These are phyloP conservation scores for Diarsia mendica DNA, from an alignment of 2,888 invertebrate species.

Conservation along the genomic window DNA sequence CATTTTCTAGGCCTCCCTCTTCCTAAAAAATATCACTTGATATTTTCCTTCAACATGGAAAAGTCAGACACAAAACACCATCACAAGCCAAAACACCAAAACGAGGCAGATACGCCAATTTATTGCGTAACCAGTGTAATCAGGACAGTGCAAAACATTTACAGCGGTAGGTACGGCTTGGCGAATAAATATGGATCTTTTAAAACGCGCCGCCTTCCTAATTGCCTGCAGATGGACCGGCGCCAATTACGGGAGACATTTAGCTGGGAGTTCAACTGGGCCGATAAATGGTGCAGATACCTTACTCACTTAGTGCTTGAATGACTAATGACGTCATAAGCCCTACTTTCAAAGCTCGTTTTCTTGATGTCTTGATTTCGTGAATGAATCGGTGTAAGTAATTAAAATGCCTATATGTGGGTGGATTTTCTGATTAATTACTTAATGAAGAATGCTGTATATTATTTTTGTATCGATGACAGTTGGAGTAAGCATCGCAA, in stretches of 20 bases:
- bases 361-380: constrained; percentile 46
- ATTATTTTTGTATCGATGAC: constrained; percentile 17
- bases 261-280: constrained; percentile 76
- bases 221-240: constrained; percentile 88
- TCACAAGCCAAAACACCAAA: constrained; percentile 53
- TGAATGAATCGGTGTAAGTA: constrained; percentile 17
- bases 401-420: constrained; percentile 25
- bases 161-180: constrained; percentile 71
- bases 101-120: constrained; percentile 59
- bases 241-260: constrained; percentile 86
- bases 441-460: neutral
- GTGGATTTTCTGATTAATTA: constrained; percentile 26
- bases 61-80: neutral
- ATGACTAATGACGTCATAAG: constrained; percentile 76
- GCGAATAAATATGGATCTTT: constrained; percentile 88
- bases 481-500: constrained; percentile 17
- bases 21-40: neutral
- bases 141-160: constrained; percentile 74
- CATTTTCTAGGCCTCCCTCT: too few species aligned
- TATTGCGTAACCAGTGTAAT: constrained; percentile 75
- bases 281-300: constrained; percentile 83
- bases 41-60: neutral
- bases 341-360: constrained; percentile 48
- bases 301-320: constrained; percentile 70
- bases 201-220: constrained; percentile 84